Evolutionary conservation across 2,113 vertebrate genomes (phyloP).

Genomic region (Toxostoma redivivum): DNA sequence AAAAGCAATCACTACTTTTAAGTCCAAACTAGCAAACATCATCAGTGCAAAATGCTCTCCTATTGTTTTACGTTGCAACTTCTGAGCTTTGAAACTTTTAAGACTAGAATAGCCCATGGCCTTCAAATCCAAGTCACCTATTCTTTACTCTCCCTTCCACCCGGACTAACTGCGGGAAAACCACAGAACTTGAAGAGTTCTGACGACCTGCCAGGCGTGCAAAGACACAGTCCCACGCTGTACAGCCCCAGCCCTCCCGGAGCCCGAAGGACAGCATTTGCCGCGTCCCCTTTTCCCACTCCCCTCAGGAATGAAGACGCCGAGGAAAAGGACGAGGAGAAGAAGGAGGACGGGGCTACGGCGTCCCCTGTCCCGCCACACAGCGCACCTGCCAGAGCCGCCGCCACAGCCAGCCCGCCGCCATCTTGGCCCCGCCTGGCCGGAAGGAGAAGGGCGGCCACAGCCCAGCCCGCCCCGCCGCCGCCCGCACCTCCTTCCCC

Average conservation of each 20-base stretch:
- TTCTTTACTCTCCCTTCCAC: too few species aligned
- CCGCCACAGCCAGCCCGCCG: background rate
- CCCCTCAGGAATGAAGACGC: background rate
- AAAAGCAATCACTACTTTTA: background rate
- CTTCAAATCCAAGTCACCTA: background rate
- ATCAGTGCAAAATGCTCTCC: rapidly evolving
- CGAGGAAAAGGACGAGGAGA: background rate
- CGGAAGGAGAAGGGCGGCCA: too few species aligned
- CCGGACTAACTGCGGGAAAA: background rate
- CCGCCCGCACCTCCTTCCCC: rapidly evolving
- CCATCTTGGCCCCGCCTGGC: slow-evolving; percentile 42
- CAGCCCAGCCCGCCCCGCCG: background rate
- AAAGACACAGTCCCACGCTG: background rate
- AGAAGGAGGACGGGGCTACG: rapidly evolving
- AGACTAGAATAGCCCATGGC: background rate
- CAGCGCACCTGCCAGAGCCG: slow-evolving; percentile 52
- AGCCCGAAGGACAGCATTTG: background rate
- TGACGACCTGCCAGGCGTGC: too few species aligned
- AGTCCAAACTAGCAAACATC: background rate
- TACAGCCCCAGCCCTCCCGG: too few species aligned
- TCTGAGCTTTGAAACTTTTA: background rate
- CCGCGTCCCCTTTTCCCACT: background rate
- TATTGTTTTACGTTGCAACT: rapidly evolving
- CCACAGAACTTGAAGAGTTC: background rate
- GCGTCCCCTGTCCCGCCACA: background rate